Evolutionary conservation across 2,113 vertebrate species (phyloP).

Genomic region (Bettongia penicillata): DNA sequence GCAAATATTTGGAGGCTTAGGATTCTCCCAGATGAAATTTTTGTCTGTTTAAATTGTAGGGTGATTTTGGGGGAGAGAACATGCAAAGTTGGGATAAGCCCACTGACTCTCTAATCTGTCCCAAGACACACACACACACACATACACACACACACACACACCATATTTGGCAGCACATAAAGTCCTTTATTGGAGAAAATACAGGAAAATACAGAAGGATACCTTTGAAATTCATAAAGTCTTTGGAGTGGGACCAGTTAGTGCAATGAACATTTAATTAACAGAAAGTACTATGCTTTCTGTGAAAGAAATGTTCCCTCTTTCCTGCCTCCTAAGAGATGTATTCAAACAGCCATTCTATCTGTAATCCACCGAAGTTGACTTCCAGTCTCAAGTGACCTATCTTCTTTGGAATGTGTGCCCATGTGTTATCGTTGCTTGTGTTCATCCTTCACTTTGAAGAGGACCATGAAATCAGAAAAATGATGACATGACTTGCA

Average conservation of each 20-base stretch:
- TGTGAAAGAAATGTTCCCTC: not conserved
- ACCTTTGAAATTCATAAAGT: not conserved
- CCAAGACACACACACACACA: too few species aligned
- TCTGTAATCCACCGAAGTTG: not conserved
- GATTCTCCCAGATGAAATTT: constrained; percentile 24
- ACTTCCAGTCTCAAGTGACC: not conserved
- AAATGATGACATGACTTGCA: too few species aligned
- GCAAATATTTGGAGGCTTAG: not conserved
- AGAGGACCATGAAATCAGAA: too few species aligned
- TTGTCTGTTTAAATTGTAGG: constrained; percentile 43
- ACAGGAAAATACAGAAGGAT: not conserved
- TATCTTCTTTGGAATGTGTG: not conserved
- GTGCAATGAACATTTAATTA: constrained; percentile 2
- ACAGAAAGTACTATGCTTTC: not conserved
- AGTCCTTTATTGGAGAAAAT: constrained; percentile 3
- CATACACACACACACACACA: not conserved
- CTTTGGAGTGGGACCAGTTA: not conserved
- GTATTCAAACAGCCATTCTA: not conserved
- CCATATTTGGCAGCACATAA: not conserved
- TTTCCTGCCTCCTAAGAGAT: constrained; percentile 1
- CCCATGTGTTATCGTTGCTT: too few species aligned
- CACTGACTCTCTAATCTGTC: not conserved
- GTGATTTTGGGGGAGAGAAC: not conserved
- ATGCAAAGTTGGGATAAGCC: not conserved
- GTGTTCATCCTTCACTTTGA: too few species aligned